These are phyloP conservation scores for Rhagoletis pomonella DNA, from an alignment of 1,140 invertebrate genomes.

Conservation along the genomic window DNA sequence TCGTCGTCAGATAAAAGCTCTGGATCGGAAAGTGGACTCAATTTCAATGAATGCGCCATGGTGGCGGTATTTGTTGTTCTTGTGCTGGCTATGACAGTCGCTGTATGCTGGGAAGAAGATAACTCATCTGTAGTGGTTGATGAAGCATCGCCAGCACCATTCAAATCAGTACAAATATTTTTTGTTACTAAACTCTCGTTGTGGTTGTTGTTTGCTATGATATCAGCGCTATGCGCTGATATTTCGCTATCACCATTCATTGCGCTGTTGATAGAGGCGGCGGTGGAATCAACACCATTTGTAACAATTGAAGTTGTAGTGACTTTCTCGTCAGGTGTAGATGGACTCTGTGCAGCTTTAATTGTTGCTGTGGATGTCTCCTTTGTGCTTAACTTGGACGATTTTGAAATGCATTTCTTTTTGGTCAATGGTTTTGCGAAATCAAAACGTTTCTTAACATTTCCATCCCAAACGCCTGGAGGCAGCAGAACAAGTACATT, in stretches of 20 bases:
- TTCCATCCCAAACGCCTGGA: slow-evolving; percentile 65
- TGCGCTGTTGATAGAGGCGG: not conserved
- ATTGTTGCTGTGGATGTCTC: slow-evolving; percentile 5
- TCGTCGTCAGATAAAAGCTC: slow-evolving; percentile 75
- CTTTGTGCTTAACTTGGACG: not conserved
- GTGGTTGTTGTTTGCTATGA: not conserved
- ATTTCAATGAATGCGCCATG: slow-evolving; percentile 66
- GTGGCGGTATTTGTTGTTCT: slow-evolving; percentile 60
- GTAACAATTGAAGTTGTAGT: not conserved
- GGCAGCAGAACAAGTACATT: slow-evolving; percentile 69
- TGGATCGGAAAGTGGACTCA: slow-evolving; percentile 67
- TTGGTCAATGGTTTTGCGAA: slow-evolving; percentile 55
- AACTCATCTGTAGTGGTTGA: not conserved
- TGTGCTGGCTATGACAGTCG: slow-evolving; percentile 38
- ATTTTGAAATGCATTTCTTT: slow-evolving; percentile 29
- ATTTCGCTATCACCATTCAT: slow-evolving; percentile 17
- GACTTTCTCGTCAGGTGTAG: not conserved
- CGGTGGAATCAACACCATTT: slow-evolving; percentile 11
- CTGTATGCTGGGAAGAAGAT: slow-evolving; percentile 53
- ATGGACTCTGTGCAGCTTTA: not conserved
- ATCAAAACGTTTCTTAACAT: slow-evolving; percentile 66
- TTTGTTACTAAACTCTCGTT: slow-evolving; percentile 1
- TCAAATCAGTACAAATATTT: no score
- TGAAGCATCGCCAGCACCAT: not conserved
- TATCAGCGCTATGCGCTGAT: not conserved